Conservation (phyloP, 2,888 invertebrate species). For the Odontomyia ornata region DNA sequence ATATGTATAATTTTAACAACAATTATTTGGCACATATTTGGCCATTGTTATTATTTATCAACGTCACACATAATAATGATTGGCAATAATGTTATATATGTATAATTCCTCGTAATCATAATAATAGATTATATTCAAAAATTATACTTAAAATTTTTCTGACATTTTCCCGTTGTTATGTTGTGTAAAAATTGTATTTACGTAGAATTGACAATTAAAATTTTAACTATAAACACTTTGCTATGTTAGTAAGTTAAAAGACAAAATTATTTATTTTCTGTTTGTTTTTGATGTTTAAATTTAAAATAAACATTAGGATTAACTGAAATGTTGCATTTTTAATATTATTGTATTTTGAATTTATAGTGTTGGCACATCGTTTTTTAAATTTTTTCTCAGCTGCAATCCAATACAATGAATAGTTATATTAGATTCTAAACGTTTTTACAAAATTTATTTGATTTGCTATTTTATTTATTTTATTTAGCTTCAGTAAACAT, state of each 20-base stretch:
- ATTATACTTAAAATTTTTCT: constrained; percentile 1
- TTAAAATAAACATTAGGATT: not conserved
- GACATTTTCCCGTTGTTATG: not conserved
- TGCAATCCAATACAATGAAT: not conserved
- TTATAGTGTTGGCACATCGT: constrained; percentile 28
- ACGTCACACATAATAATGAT: constrained; percentile 24
- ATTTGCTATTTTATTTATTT: not conserved
- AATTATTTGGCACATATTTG: constrained; percentile 28
- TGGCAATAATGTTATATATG: constrained; percentile 1
- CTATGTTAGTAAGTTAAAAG: not conserved
- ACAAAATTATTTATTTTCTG: not conserved
- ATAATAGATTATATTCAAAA: not conserved
- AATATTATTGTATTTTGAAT: not conserved
- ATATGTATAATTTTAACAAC: constrained; percentile 25
- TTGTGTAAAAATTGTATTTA: not conserved
- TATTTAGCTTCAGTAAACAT: not conserved
- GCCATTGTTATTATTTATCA: constrained; percentile 7
- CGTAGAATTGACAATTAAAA: too few species aligned
- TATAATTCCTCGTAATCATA: constrained; percentile 3
- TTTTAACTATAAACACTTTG: too few species aligned
- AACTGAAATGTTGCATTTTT: not conserved
- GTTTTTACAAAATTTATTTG: not conserved
- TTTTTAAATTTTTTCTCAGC: constrained; percentile 1
- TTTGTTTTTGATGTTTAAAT: not conserved
- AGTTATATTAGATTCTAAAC: not conserved